phyloP scores from a whole-genome alignment of 2,113 vertebrate species.

The Misgurnus mizolepis region DNA sequence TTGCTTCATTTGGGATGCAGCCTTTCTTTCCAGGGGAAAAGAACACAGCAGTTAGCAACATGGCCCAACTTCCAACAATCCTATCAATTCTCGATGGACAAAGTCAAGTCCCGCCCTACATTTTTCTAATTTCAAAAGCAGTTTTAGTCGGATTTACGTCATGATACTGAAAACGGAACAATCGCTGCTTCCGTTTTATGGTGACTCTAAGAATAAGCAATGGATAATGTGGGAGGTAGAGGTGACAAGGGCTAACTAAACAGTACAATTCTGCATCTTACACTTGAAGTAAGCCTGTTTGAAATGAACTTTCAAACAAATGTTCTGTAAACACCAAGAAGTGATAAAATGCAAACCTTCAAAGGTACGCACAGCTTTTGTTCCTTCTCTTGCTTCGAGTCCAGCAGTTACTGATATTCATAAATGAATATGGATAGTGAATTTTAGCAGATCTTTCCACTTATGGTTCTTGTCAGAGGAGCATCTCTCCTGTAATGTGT shows the following conservation, averaged over 20 bases:
- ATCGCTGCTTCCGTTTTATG: no score
- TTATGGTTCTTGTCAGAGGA: conserved; percentile 72
- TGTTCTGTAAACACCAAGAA: conserved; percentile 24
- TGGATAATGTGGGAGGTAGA: conserved; percentile 9
- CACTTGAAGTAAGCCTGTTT: conserved; percentile 40
- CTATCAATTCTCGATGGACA: no score
- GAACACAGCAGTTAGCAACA: no score
- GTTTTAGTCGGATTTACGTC: no score
- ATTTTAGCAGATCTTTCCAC: conserved; percentile 64
- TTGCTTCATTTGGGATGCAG: no score
- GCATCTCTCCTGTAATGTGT: conserved; percentile 73
- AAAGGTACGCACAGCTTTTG: conserved; percentile 30
- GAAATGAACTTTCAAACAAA: conserved; percentile 28
- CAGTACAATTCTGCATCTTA: conserved; percentile 7
- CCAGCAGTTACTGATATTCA: conserved; percentile 59
- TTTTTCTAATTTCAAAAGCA: no score
- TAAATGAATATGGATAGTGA: conserved; percentile 49
- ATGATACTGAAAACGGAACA: no score
- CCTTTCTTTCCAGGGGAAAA: no score
- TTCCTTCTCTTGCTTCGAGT: conserved; percentile 42
- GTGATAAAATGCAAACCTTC: conserved; percentile 41
- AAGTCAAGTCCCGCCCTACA: no score
- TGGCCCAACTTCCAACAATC: no score
- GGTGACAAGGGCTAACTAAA: neutral
- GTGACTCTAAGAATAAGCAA: neutral